Evolutionary conservation across 1,140 invertebrate species (phyloP), one percentile per base, ranked within the genome.

Genomic region (Drosophila aff.): DNA sequence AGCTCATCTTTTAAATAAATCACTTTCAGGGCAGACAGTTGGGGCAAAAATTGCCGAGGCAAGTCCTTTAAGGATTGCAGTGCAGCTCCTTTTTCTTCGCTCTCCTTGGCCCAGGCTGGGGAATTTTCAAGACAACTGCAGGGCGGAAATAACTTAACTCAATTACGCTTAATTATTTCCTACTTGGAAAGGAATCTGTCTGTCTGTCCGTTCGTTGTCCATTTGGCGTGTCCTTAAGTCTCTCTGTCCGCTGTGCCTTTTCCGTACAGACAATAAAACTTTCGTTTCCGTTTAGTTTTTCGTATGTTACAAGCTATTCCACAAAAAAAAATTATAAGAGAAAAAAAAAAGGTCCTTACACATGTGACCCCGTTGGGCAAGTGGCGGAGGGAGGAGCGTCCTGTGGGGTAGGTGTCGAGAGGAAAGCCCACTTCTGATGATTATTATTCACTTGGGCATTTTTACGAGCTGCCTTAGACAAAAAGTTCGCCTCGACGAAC

Each of bases 401-500:
- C 46, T 50, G 26, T 28, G 13, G 76, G 40, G 33, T 16, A 31
- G 65, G 75, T 71, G 64, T 73, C 64, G 55, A 36, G 55, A 36
- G 59, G 47, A 63, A 69, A 62, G 64, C 76, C 68, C 80, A 80
- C 61, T 90, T 69, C 85, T 89, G 85, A 89, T 91, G 81, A 91
- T 91, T 91, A 91, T 91, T 91, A 91, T 91, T 91, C 86, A 91
- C 86, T 91, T 91, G 86, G 86, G 86, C 86, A 91, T 91, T 91
- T 91, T 91, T 91, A 91, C 87, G 86, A 91, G 82, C 87, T 91
- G 87, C 82, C 82, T 90, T 91, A 84, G 83, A 86, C 79, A 82
- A 91, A 87, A 87, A 82, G 76, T 86, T 87, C 81, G 78, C 66
- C 78, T 79, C 69, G 62, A 59, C 57, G 33, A 79, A 86, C 83